Evolutionary conservation across 2,888 invertebrate genomes (phyloP).

Genomic region (Hirtodrosophila cameraria): DNA sequence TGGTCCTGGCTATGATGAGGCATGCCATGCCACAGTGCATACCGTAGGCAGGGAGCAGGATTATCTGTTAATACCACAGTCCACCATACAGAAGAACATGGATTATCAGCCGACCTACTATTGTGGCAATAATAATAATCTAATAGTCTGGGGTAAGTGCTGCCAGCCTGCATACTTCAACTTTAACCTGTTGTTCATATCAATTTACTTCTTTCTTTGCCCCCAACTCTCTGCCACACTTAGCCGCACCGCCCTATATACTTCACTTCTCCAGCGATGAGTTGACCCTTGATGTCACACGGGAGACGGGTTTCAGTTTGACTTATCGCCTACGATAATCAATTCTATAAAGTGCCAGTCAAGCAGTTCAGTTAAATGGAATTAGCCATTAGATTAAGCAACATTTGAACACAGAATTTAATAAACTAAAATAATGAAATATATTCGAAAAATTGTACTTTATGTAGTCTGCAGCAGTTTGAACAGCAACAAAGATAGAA

Average conservation of each 20-base stretch:
- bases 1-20: constrained; percentile 83
- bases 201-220: background rate
- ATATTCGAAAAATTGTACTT: constrained; percentile 15
- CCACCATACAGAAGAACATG: constrained; percentile 80
- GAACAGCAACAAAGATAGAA: too few relatives aligned
- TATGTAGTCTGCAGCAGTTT: too few relatives aligned
- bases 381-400: constrained; percentile 49
- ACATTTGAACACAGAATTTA: constrained; percentile 50
- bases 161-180: background rate
- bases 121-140: constrained; percentile 78
- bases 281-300: constrained; percentile 68
- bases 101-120: constrained; percentile 80
- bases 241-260: constrained; percentile 86
- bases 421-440: constrained; percentile 52
- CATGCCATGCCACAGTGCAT: constrained; percentile 85
- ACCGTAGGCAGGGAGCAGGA: constrained; percentile 85
- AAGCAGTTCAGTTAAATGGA: constrained; percentile 30
- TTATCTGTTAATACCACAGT: constrained; percentile 85
- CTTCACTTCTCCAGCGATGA: constrained; percentile 87
- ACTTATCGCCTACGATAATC: constrained; percentile 67
- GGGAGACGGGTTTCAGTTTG: constrained; percentile 81
- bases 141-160: constrained; percentile 64
- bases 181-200: constrained; percentile 25
- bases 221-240: constrained; percentile 60
- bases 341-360: constrained; percentile 48